phyloP scores from a whole-genome alignment of 2,888 invertebrate species.

The Drosophila villosipedis region DNA sequence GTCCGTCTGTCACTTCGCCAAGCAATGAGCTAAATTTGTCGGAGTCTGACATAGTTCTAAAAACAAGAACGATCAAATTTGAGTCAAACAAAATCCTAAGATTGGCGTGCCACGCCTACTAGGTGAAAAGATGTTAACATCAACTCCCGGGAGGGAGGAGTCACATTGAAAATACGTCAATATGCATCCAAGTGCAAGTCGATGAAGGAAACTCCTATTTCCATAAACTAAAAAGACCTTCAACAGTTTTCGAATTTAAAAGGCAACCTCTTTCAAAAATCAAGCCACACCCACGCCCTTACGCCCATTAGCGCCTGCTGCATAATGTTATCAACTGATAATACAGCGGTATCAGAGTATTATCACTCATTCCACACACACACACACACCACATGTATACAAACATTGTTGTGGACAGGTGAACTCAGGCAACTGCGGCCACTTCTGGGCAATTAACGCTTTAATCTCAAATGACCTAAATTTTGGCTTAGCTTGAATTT shows the following conservation, averaged over 20 bases:
- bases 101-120: background rate
- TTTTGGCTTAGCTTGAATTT: background rate
- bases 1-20: background rate
- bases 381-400: background rate
- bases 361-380: constrained; percentile 4
- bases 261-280: background rate
- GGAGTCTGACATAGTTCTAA: background rate
- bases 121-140: background rate
- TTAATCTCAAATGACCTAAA: constrained; percentile 24
- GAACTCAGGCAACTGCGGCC: background rate
- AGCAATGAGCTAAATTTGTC: no score
- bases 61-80: background rate
- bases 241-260: background rate
- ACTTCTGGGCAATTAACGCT: constrained; percentile 41
- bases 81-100: background rate
- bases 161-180: background rate
- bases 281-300: background rate
- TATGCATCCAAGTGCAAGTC: background rate
- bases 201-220: background rate
- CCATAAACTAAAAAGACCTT: background rate
- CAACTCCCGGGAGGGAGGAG: no score
- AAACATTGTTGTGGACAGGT: constrained; percentile 9
- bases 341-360: background rate
- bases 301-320: background rate
- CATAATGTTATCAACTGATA: background rate